Base-by-base conservation (phyloP, 2,797 vertebrate species). In the Prionace glauca region DNA sequence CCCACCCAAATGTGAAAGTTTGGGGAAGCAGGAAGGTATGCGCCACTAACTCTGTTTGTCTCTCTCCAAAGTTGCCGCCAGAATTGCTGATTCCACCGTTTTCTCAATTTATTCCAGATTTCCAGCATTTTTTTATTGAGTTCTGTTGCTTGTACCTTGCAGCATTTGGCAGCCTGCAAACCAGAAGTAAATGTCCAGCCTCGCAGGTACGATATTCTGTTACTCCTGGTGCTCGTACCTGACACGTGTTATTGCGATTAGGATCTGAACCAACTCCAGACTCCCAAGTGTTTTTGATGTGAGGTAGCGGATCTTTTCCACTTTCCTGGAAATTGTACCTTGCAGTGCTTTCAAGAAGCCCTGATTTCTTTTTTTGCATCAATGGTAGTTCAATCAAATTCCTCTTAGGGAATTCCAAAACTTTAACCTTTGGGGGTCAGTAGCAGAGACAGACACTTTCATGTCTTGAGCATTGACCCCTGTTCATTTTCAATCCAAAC, bases 341-440 rank as follows among this genome's bases (percentile, higher is more conserved):
- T 71, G 96, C 95, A 95, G 96, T 96, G 96, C 96, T 96, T 96
- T 96, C 94, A 96, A 96, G 96, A 97, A 96, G 97, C 96, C 96
- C 96, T 96, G 97, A 96, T 4, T 56, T 97, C 41, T 50, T 96
- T 95, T 97, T 97, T 96, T 96, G 96, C 97, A 97, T 97, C 96
- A 97, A 97, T 96, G 95, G 96, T 96, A 97, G 97, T 97, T 97
- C 97, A 97, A 98, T 97, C 97, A 97, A 96, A 97, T 96, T 97
- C 96, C 97, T 96, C 96, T 96, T 97, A 97, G 97, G 97, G 98
- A 98, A 97, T 98, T 97, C 97, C 97, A 97, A 95, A 97, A 97
- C 96, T 97, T 96, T 97, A 97, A 97, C 97, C 97, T 97, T 97
- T 97, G 41, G 95, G 97, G 98, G 97, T 98, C 97, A 97, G 56